A percentile compares a stretch with the other conserved stretches of the same genome.
Evolutionary conservation across 1,140 invertebrate genomes (phyloP).

Genomic region (Macrocentrus cingulum): DNA sequence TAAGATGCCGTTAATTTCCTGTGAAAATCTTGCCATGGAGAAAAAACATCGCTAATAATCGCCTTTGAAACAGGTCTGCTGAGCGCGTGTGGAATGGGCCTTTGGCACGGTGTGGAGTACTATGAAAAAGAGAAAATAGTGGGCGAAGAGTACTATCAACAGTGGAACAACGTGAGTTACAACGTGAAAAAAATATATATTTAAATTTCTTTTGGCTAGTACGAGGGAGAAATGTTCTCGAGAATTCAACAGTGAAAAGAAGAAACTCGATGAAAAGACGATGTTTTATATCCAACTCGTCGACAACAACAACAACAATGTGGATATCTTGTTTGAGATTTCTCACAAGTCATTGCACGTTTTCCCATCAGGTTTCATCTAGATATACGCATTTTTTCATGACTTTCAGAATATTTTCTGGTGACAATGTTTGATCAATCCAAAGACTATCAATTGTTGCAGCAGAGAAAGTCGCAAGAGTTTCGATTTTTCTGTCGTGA

Average conservation of each 20-base stretch:
- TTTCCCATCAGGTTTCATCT: constrained; percentile 26
- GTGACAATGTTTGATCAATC: too few species aligned
- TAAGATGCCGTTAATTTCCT: constrained; percentile 61
- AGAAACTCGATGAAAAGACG: constrained; percentile 11
- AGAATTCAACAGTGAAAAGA: constrained; percentile 18
- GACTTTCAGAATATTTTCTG: constrained; percentile 26
- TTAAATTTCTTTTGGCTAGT: background rate
- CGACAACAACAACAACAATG: constrained; percentile 5
- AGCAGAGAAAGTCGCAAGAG: too few species aligned
- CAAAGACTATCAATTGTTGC: too few species aligned
- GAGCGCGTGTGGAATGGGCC: constrained; percentile 87
- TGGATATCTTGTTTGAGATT: constrained; percentile 13
- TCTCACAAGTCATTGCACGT: constrained; percentile 31
- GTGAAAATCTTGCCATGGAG: too few species aligned
- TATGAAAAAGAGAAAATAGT: constrained; percentile 92
- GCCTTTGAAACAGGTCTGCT: constrained; percentile 69
- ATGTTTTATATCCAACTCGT: background rate
- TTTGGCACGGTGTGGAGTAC: constrained; percentile 94
- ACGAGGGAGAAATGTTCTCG: constrained; percentile 22
- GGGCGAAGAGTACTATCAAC: constrained; percentile 85
- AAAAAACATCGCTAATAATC: too few species aligned
- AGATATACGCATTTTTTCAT: constrained; percentile 27
- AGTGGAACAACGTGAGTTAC: constrained; percentile 84
- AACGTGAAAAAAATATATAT: background rate
- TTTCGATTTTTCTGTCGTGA: too few species aligned